Base-by-base conservation (phyloP, 2,888 invertebrate species). In the Pterostichus niger region DNA sequence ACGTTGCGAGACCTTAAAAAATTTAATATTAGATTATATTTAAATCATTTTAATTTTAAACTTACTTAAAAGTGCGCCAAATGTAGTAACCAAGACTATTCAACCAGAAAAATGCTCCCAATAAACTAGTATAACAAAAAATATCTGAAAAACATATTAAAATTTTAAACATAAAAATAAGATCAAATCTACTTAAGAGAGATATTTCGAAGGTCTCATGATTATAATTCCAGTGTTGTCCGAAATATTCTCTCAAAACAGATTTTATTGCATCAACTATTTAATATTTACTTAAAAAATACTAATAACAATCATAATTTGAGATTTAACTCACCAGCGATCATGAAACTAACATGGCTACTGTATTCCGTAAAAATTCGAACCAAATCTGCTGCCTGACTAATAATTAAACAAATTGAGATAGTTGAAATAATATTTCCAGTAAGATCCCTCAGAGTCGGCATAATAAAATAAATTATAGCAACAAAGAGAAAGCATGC, bases 381-480 rank as follows among this genome's bases (percentile, higher is more conserved):
- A 13, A 96, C 95, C 84, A 95, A 91, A 88, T 96, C 95, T 7
- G 96, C 96, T 6, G 94, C 93, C 89, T 96, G 95, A 85, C 94
- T 94, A 5, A 95, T 90, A 87, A 96, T 94, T 85, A 96, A 91
- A 87, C 96, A 96, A 59, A 96, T 88, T 83, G 94, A 94, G 87
- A 96, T 94, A 68, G 96, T 96, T 0, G 96, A 96, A 84, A 96
- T 93, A 85, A 96, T 96, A 88, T 96, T 96, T 2, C 96, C 96
- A 46, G 96, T 94, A 75, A 96, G 91, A 90, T 97, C 96, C 87
- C 96, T 91, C 82, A 97, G 90, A 76, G 96, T 96, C 11, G 96
- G 96, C 87, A 97, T 90, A 52, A 96, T 93, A 89, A 96, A 96
- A 88, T 96, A 96, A 84, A 96, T 93, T 64, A 96, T 93, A 5